Base-by-base conservation (phyloP, 1,140 invertebrate species). In the Apis dorsata region DNA sequence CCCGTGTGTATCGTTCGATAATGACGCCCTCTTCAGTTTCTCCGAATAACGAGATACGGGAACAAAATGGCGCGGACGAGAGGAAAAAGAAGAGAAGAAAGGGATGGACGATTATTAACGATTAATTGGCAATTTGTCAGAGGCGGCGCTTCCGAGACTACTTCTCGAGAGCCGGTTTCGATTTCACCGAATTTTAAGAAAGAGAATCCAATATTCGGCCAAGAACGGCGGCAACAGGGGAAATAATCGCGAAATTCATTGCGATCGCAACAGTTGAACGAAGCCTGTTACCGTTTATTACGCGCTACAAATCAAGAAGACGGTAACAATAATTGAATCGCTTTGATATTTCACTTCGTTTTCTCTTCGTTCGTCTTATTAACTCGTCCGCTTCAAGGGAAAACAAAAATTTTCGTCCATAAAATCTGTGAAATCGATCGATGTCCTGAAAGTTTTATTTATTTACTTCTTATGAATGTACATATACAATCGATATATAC, bases 191-290 rank as follows among this genome's bases (percentile, higher is more conserved):
- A 72, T 62, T 60, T 79, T 62, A 49, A 72, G 34, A 62, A 62
- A 62, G 53, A 34, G 17, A 60, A 71, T 59, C 19, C 28, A 17
- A 15, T 60, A n/a, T 19, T 62, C 59, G 9, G 4, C 21, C 44
- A 44, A 60, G 63, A 28, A 24, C 28, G 24, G 19, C 1, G 24
- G 34, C 34, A 12, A 24, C 11, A 17, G 53, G 53, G 51, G 59
- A 60, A 60, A 51, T 70, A 24, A 24, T 24, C 66, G 55, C n/a
- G 72, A 84, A 79, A 79, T 79, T 79, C 78, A 73, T 85, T 74
- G 63, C 68, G 19, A 49, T 60, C 60, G 77, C 60, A 77, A 66
- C 49, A 28, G 62, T 77, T 68, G 51, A 77, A 68, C 75, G 62
- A 28, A 34, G 21, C 68, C 44, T 62, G 68, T 72, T 79, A 72